Base-by-base conservation (phyloP, 2,113 vertebrate genomes). In the Colaptes auratus region DNA sequence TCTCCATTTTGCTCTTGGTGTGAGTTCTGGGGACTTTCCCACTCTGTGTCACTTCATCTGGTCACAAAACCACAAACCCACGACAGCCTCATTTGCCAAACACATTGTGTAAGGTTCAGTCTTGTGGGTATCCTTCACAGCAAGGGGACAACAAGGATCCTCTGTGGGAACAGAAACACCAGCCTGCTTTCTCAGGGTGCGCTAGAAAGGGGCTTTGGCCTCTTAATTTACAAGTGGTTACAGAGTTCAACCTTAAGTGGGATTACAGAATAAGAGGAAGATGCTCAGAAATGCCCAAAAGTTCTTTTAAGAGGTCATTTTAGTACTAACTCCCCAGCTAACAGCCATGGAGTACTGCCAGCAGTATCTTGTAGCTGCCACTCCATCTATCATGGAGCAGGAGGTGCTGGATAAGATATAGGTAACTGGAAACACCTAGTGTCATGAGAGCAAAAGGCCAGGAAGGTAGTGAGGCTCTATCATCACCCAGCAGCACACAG, bases 11-110 rank as follows among this genome's bases (percentile, higher is more conserved):
- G 65, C 60, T 59, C 61, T 74, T 79, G 69, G 60, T 56, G 73
- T 9, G 4, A 89, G 25, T 86, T 88, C 73, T 93, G 61, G 83
- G 83, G 93, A 90, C 77, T 92, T 94, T 94, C 92, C 70, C 9
- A 2, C 52, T 21, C 86, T 86, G 31, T 86, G 65, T 84, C 94
- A 92, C 91, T 92, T 83, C 72, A 83, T 88, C 48, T 88, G 73
- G 86, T 92, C 87, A 90, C 81, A 86, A 93, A 96, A 42, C 83
- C 86, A 90, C 93, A 90, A 61, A 61, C 67, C 60, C 58, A 69
- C 44, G 76, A 90, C 83, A 90, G 70, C 5, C 48, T 64, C 3
- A 1, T 77, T 93, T 92, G 77, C 60, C 83, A 95, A 93, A 81
- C 56, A 30, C n/a, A 28, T 90, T 95, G 81, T 35, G 4, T 92